Conservation (phyloP, 1,140 invertebrate genomes). For the Pachyrhynchus sulphureomaculatus region DNA sequence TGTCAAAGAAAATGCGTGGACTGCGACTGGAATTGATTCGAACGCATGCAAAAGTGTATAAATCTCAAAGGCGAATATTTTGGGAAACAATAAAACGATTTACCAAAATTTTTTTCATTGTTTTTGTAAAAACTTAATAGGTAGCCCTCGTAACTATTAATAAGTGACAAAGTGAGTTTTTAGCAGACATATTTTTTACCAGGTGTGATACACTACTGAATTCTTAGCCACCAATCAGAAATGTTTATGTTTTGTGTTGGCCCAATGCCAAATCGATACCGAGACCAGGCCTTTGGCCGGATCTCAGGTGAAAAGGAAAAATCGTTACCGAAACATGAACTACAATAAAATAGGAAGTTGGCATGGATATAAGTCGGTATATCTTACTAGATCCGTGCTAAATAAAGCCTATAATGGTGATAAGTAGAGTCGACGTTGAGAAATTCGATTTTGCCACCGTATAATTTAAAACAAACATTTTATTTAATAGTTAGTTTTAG, state of each 20-base stretch:
- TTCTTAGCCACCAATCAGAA: conserved; percentile 21
- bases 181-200: too few species aligned
- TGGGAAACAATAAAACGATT: too few species aligned
- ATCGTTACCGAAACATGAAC: conserved; percentile 18
- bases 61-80: too few species aligned
- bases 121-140: too few species aligned
- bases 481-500: conserved; percentile 13
- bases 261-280: conserved; percentile 16
- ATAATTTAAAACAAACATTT: conserved; percentile 15
- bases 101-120: too few species aligned
- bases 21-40: too few species aligned
- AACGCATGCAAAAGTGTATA: too few species aligned
- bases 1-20: too few species aligned
- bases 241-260: conserved; percentile 23
- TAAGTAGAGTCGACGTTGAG: neutral
- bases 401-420: neutral
- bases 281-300: neutral
- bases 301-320: conserved; percentile 24
- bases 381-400: neutral
- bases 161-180: too few species aligned
- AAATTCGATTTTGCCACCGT: too few species aligned
- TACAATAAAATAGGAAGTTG: conserved; percentile 11
- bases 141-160: too few species aligned
- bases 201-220: neutral
- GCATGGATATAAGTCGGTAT: neutral